These are phyloP conservation scores for Myanophis thanlyinensis DNA, from an alignment of 2,113 vertebrate genomes.

Conservation along the genomic window DNA sequence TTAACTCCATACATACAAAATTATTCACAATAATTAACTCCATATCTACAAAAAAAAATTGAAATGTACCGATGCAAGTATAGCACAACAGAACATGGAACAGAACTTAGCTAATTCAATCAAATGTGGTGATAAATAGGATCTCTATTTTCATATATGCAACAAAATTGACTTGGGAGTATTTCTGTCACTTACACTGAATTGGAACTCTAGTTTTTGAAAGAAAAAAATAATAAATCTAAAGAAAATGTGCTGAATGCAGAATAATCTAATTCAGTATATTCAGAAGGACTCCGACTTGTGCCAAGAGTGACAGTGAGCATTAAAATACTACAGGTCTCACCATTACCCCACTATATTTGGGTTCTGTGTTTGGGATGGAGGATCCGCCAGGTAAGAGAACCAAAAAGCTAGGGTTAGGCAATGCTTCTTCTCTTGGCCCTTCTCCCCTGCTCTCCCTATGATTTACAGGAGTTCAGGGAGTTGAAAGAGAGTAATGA, in stretches of 20 bases:
- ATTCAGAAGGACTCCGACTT: background rate
- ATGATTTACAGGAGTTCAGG: background rate
- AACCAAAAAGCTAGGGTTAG: background rate
- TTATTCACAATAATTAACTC: background rate
- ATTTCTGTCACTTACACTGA: background rate
- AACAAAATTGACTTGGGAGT: background rate
- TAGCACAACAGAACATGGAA: background rate
- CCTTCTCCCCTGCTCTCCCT: background rate
- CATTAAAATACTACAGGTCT: background rate
- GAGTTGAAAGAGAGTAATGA: background rate
- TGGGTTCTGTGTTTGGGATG: background rate
- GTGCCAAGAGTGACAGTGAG: background rate
- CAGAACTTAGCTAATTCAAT: background rate
- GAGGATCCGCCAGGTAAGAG: background rate
- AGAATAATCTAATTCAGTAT: background rate
- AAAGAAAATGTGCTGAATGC: background rate
- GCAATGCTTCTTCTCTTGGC: background rate
- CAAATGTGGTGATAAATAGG: background rate
- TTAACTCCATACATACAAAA: background rate
- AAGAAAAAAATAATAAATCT: background rate
- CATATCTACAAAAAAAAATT: background rate
- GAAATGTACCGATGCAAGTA: background rate
- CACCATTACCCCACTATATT: background rate
- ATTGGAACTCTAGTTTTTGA: background rate
- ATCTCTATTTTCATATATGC: background rate